These are phyloP conservation scores for Geotrupes spiniger DNA, from an alignment of 2,888 invertebrate species.

Conservation along the genomic window DNA sequence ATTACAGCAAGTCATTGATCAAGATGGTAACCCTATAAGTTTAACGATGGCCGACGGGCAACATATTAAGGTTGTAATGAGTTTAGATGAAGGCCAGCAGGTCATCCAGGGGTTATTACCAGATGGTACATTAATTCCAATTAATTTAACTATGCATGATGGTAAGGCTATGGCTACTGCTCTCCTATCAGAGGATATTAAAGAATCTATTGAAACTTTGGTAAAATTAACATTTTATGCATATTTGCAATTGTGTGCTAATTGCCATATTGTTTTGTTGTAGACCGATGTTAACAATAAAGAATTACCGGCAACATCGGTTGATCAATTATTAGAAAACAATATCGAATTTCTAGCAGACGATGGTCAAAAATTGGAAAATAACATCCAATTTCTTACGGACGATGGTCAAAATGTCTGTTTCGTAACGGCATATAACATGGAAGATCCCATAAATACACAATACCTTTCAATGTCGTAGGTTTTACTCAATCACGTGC, in stretches of 20 bases:
- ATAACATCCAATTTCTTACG: conserved; percentile 54
- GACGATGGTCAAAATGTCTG: conserved; percentile 59
- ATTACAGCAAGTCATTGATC: conserved; percentile 62
- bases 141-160: conserved; percentile 41
- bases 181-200: conserved; percentile 7
- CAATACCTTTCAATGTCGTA: conserved; percentile 50
- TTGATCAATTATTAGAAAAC: conserved; percentile 11
- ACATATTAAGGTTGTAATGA: conserved; percentile 59
- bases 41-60: conserved; percentile 69
- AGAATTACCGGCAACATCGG: conserved; percentile 1
- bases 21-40: conserved; percentile 65
- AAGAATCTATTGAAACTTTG: not conserved
- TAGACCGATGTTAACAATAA: not conserved
- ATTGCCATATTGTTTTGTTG: not conserved
- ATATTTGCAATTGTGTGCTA: too few species aligned
- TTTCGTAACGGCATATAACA: conserved; percentile 59
- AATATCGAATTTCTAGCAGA: conserved; percentile 55
- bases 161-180: conserved; percentile 31
- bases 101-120: conserved; percentile 50
- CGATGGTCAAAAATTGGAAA: conserved; percentile 53
- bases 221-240: not conserved
- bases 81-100: conserved; percentile 55
- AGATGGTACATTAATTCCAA: conserved; percentile 49
- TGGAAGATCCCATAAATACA: conserved; percentile 48
- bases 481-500: not conserved